Evolutionary conservation across 2,888 invertebrate genomes (phyloP), one percentile per base, ranked within the genome.

Genomic region (Polydrusus cervinus): DNA sequence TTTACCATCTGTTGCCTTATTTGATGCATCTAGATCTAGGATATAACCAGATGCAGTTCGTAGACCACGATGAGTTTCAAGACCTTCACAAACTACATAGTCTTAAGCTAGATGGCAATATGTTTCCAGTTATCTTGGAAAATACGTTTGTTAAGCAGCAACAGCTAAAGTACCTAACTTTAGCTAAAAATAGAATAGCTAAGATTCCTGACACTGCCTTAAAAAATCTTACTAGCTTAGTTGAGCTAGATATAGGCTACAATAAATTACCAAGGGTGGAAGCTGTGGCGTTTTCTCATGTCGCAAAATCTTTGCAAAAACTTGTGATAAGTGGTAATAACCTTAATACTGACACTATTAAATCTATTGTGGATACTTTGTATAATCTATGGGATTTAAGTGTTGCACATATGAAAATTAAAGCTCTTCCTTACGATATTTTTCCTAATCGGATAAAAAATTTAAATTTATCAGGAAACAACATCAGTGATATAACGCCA

Each of bases 261-360:
- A 95, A 95, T 85, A 93, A 93, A 86, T 89, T 95, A 79, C 91
- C 92, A 81, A 89, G 90, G 66, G 89, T 94, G 77, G 93, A 93
- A 83, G 87, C 90, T 47, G 88, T 89, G 77, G 89, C 91, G 0
- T 90, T 93, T 80, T 88, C 89, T 14, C 90, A 92, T 0, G 85
- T 92, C 0, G 90, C 91, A 8, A 90, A 91, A 78, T 90, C 90
- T 53, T 86, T 94, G 70, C 89, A 89, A 83, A 90, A 89, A 61
- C 89, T 95, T 16, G 90, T 92, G 82, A 90, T 95, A 60, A 93
- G 94, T 81, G 93, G 93, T 7, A 95, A 95, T 82, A 94, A 94
- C 81, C 87, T 92, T 81, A 87, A 89, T 10, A 82, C 89, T 10
- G 87, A 89, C 62, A 89, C 91, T 84, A 88, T 92, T 45, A 89